These are phyloP conservation scores for Lasioglossum malachurum DNA, from an alignment of 2,888 invertebrate species.

Conservation along the genomic window DNA sequence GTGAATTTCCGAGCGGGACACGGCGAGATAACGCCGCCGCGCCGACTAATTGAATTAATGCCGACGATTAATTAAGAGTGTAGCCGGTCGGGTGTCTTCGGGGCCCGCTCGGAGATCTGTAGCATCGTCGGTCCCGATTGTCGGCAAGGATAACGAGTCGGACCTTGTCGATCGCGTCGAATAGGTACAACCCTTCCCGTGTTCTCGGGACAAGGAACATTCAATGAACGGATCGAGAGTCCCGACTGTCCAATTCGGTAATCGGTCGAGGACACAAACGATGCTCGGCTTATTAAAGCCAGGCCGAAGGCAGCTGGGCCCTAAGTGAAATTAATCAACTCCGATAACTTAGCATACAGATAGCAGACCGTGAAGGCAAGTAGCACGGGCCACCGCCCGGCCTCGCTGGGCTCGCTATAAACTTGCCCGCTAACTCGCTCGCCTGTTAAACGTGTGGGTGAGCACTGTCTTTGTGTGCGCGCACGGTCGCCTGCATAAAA, in stretches of 20 bases:
- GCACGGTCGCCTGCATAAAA: slow-evolving; percentile 69
- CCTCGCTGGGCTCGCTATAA: background rate
- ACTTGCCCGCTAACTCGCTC: background rate
- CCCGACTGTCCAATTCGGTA: background rate
- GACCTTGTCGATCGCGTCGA: background rate
- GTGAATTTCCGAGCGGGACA: slow-evolving; percentile 51
- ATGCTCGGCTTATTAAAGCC: slow-evolving; percentile 37
- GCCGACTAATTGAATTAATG: slow-evolving; percentile 34
- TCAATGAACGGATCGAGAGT: slow-evolving; percentile 8
- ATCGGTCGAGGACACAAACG: slow-evolving; percentile 13
- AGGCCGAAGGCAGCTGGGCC: slow-evolving; percentile 62
- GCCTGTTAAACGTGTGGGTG: slow-evolving; percentile 42
- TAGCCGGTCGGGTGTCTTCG: background rate
- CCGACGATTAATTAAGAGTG: slow-evolving; percentile 35
- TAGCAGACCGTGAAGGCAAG: slow-evolving; percentile 57
- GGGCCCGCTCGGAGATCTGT: background rate
- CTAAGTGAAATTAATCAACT: slow-evolving; percentile 75
- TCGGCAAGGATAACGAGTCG: background rate
- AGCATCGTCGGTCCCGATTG: background rate
- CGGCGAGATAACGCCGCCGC: slow-evolving; percentile 11
- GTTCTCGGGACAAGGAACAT: background rate
- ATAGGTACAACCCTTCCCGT: background rate
- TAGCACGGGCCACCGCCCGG: slow-evolving; percentile 52
- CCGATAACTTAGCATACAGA: slow-evolving; percentile 68
- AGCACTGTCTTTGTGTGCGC: slow-evolving; percentile 55